Conservation (phyloP, 92 coral and sea anemone species). For the Montipora capitata region DNA sequence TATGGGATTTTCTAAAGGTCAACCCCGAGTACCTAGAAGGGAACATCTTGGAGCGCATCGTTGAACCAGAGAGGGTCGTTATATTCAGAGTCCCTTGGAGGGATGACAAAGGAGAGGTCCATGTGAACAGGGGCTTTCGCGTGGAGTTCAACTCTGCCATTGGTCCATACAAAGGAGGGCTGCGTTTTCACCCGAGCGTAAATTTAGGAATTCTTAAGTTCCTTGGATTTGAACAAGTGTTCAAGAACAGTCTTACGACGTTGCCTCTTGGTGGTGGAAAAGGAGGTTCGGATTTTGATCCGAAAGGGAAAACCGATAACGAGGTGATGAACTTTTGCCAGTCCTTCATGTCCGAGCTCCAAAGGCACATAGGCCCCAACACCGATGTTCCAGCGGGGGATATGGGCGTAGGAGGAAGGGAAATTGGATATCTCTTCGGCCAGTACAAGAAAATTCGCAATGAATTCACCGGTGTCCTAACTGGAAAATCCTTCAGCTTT, state of each 20-base stretch:
- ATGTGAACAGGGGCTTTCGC: constrained; percentile 90
- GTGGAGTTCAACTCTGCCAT: constrained; percentile 92
- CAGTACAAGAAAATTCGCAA: constrained; percentile 93
- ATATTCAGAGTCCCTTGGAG: constrained; percentile 96
- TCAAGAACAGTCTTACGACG: constrained; percentile 92
- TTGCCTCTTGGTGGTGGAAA: constrained; percentile 95
- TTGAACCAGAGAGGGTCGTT: constrained; percentile 92
- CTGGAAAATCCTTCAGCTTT: constrained; percentile 83
- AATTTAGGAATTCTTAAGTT: constrained; percentile 90
- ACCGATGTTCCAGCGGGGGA: constrained; percentile 96
- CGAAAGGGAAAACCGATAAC: constrained; percentile 88
- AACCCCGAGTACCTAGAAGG: constrained; percentile 72
- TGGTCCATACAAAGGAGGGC: constrained; percentile 93
- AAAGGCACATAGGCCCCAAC: constrained; percentile 95
- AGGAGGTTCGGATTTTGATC: constrained; percentile 94
- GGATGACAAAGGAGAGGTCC: constrained; percentile 79
- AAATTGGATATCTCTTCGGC: constrained; percentile 94
- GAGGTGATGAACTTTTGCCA: constrained; percentile 96
- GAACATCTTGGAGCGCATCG: constrained; percentile 88
- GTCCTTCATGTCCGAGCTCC: constrained; percentile 92
- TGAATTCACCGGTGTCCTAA: constrained; percentile 92
- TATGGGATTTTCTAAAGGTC: constrained; percentile 80
- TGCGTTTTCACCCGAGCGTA: constrained; percentile 89
- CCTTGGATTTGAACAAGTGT: constrained; percentile 92
- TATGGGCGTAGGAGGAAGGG: constrained; percentile 93